Conservation (phyloP, 2,113 vertebrate species). For the Menidia beryllina region DNA sequence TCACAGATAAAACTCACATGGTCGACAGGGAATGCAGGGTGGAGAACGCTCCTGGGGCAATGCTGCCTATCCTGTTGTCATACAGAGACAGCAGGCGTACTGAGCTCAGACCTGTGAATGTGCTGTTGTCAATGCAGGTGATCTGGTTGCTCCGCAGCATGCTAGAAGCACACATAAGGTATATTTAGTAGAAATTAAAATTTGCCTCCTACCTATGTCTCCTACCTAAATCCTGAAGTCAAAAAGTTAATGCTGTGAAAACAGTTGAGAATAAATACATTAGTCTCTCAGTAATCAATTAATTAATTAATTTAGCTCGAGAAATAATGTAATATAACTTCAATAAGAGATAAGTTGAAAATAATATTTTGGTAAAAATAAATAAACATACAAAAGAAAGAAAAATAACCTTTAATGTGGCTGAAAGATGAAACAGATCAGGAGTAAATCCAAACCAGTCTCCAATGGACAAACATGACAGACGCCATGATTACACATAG, state of each 20-base stretch:
- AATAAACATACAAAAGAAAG: conserved; percentile 3
- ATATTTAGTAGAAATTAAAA: background rate
- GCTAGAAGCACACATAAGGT: conserved; percentile 71
- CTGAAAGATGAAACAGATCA: conserved; percentile 34
- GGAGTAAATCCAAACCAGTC: conserved; percentile 43
- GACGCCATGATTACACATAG: conserved; percentile 61
- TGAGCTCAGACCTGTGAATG: conserved; percentile 93
- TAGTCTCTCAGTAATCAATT: background rate
- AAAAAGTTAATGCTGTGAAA: background rate
- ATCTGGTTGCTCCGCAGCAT: conserved; percentile 97
- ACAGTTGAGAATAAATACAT: background rate
- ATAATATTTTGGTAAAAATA: background rate
- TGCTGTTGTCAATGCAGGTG: conserved; percentile 94
- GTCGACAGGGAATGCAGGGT: conserved; percentile 96
- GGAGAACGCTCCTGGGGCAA: conserved; percentile 94
- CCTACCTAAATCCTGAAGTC: background rate
- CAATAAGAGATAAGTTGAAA: background rate
- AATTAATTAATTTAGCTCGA: background rate
- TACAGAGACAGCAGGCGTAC: conserved; percentile 96
- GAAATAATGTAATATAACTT: background rate
- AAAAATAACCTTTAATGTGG: conserved; percentile 5
- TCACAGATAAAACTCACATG: conserved; percentile 86
- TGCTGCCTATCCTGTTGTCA: conserved; percentile 94
- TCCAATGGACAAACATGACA: conserved; percentile 28
- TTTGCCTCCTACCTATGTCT: background rate